Base-by-base conservation (phyloP, 2,113 vertebrate genomes). In the Phylloscopus whistleri region DNA sequence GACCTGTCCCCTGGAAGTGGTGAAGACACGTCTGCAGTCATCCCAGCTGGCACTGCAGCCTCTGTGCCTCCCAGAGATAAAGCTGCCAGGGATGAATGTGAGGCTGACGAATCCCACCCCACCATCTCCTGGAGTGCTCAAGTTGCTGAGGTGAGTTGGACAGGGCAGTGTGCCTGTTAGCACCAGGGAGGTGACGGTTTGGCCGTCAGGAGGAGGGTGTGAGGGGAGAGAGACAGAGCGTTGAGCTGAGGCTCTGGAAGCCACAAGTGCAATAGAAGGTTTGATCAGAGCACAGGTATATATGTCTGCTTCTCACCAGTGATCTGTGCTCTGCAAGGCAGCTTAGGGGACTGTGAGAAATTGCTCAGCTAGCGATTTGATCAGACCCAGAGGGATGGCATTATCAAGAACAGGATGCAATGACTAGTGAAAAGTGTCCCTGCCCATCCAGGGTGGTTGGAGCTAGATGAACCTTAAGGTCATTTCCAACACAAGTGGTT, bases 1-100 rank as follows among this genome's bases (percentile, higher is more conserved):
- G 90, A 97, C 97, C 21, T 97, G 97, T 68, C 97, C 97, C n/a
- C 67, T 97, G 95, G 97, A 97, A 60, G 97, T 97, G 63, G 97
- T 97, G 94, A 97, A 97, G 93, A 97, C 97, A 9, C 96, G 96
- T 79, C 90, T 97, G 1, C 97, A 97, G 82, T 97, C 97, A 21
- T 97, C 97, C 41, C 94, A 96, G 4, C 33, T 95, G 79, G 28
- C 79, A 4, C 52, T 95, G 76, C 53, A 92, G 37, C 95, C 97
- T 63, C 48, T 97, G 15, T 97, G 84, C 67, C 24, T 97, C 33
- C 91, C 96, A 1, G 96, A 96, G 39, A 19, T 97, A 6, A 95
- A 97, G 63, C 70, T 97, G 69, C 94, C 91, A 1, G 96, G 94
- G 22, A 37, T 96, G 95, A 97, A 51, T 5, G 84, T 96, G 80